Evolutionary conservation across 1,140 invertebrate species (phyloP).

Genomic region (Pachypsylla venusta): DNA sequence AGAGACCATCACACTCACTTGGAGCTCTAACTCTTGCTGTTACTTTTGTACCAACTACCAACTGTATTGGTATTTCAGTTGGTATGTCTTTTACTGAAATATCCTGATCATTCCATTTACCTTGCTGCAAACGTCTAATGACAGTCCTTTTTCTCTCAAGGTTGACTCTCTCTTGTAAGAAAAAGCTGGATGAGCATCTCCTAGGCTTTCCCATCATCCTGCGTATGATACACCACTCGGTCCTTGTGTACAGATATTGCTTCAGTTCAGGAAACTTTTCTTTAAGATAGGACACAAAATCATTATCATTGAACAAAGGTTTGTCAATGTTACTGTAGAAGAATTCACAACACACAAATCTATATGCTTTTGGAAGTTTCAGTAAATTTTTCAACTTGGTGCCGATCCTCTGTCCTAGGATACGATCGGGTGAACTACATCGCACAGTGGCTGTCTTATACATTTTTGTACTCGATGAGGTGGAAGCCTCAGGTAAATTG

Average conservation of each 20-base stretch:
- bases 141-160: slow-evolving; percentile 80
- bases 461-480: slow-evolving; percentile 16
- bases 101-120: slow-evolving; percentile 64
- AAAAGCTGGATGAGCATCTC: slow-evolving; percentile 85
- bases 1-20: slow-evolving; percentile 94
- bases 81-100: slow-evolving; percentile 78
- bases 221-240: slow-evolving; percentile 91
- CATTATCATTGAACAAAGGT: slow-evolving; percentile 90
- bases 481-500: background rate
- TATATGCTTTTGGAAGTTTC: slow-evolving; percentile 95
- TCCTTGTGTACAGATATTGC: slow-evolving; percentile 64
- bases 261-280: slow-evolving; percentile 90
- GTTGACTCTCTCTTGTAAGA: slow-evolving; percentile 83
- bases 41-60: slow-evolving; percentile 95
- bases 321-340: slow-evolving; percentile 97
- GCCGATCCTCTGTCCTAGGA: slow-evolving; percentile 76
- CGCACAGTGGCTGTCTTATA: slow-evolving; percentile 20
- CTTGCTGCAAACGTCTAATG: slow-evolving; percentile 84
- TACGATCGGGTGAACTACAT: slow-evolving; percentile 37
- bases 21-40: slow-evolving; percentile 76
- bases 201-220: slow-evolving; percentile 94
- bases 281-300: slow-evolving; percentile 86
- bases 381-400: slow-evolving; percentile 85
- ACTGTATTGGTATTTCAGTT: slow-evolving; percentile 84
- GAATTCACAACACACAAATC: slow-evolving; percentile 98